phyloP scores from a whole-genome alignment of 37 sponge, comb jelly and placozoan species.

The Halichondria panicea region DNA sequence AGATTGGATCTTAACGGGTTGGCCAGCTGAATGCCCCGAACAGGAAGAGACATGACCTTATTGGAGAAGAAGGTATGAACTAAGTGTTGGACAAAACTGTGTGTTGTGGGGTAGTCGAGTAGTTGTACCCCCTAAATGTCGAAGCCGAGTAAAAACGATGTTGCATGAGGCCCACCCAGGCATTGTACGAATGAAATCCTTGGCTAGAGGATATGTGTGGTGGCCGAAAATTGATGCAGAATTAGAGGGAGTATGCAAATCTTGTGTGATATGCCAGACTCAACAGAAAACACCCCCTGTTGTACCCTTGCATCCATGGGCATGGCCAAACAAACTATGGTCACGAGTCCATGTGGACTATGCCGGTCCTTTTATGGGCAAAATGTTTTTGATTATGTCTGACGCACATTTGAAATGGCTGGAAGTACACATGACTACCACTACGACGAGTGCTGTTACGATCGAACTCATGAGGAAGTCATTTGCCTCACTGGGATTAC shows the following conservation, averaged over 20 bases:
- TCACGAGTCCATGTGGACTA: conserved; percentile 39
- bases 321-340: conserved; percentile 58
- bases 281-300: not conserved
- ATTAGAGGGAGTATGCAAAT: conserved; percentile 11
- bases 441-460: conserved; percentile 9
- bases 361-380: conserved; percentile 46
- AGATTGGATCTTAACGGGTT: not conserved
- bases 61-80: not conserved
- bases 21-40: not conserved
- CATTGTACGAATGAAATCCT: conserved; percentile 25
- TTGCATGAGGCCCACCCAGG: conserved; percentile 12
- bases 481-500: conserved; percentile 40
- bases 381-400: conserved; percentile 44
- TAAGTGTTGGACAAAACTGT: conserved; percentile 7
- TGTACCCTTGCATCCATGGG: conserved; percentile 48
- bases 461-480: conserved; percentile 22
- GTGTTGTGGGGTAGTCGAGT: conserved; percentile 25
- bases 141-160: not conserved
- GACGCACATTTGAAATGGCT: conserved; percentile 63
- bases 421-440: conserved; percentile 24
- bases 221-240: conserved; percentile 55
- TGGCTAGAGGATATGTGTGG: conserved; percentile 42
- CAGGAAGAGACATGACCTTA: not conserved
- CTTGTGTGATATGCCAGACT: conserved; percentile 22
- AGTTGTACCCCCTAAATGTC: conserved; percentile 3